Evolutionary conservation across 2,888 invertebrate species (phyloP).

Genomic region (Ophion slaviceki): DNA sequence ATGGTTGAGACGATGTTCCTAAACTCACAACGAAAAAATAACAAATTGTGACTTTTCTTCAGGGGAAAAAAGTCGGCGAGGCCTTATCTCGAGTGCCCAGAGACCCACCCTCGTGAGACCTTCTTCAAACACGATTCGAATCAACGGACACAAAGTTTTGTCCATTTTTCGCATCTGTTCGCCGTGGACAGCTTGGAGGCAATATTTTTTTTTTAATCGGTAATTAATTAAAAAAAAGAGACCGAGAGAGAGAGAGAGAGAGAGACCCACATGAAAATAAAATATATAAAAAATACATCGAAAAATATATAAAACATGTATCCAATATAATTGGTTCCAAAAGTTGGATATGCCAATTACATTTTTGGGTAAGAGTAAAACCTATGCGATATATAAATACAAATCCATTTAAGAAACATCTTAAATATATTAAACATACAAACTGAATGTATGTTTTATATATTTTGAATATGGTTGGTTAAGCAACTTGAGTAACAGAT

Average conservation of each 20-base stretch:
- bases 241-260: constrained; percentile 31
- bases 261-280: background rate
- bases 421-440: too few species aligned
- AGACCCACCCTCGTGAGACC: background rate
- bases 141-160: background rate
- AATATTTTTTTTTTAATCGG: background rate
- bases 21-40: background rate
- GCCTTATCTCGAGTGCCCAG: constrained; percentile 6
- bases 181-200: too few species aligned
- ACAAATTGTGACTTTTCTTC: background rate
- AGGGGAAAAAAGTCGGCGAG: background rate
- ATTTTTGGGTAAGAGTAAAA: too few species aligned
- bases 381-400: too few species aligned
- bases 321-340: too few species aligned
- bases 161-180: background rate
- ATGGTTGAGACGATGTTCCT: background rate
- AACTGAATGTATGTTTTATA: too few species aligned
- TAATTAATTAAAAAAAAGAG: constrained; percentile 26
- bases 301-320: too few species aligned
- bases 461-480: too few species aligned
- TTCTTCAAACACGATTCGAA: constrained; percentile 24
- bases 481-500: too few species aligned
- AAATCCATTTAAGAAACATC: too few species aligned
- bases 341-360: too few species aligned
- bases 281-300: too few species aligned